Conservation (phyloP, 2,888 invertebrate genomes). For the Acrobasis suavella region DNA sequence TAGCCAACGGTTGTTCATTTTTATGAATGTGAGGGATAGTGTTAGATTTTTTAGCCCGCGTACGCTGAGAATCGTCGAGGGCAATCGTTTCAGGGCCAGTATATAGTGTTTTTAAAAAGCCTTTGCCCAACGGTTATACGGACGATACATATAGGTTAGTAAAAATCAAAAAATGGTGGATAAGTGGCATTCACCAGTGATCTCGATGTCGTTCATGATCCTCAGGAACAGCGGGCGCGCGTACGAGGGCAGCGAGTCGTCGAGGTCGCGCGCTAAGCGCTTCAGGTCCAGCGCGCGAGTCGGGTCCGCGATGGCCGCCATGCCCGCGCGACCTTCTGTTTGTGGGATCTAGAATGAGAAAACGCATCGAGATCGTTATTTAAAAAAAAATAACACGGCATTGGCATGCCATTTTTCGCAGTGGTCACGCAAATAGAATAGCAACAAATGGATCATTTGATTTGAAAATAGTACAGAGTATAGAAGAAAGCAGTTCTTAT, state of each 20-base stretch:
- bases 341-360: conserved; percentile 84
- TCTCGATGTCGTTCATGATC: conserved; percentile 88
- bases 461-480: no score
- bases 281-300: conserved; percentile 81
- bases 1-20: no score
- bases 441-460: no score
- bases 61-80: conserved; percentile 72
- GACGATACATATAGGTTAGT: no score
- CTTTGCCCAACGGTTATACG: no score
- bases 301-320: conserved; percentile 94
- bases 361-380: not conserved
- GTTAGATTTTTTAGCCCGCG: conserved; percentile 83
- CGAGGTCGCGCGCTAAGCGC: conserved; percentile 84
- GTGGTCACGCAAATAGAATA: no score
- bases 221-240: conserved; percentile 95
- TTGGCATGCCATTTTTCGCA: no score
- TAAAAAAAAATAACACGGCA: not conserved
- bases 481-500: no score
- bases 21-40: no score
- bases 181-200: conserved; percentile 80
- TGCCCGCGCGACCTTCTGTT: conserved; percentile 94
- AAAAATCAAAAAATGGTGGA: no score
- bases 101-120: conserved; percentile 79
- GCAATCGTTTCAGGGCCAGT: conserved; percentile 83
- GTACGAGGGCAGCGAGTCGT: conserved; percentile 89